Base-by-base conservation (phyloP, 2,797 vertebrate genomes). In the Novumbra hubbsi region DNA sequence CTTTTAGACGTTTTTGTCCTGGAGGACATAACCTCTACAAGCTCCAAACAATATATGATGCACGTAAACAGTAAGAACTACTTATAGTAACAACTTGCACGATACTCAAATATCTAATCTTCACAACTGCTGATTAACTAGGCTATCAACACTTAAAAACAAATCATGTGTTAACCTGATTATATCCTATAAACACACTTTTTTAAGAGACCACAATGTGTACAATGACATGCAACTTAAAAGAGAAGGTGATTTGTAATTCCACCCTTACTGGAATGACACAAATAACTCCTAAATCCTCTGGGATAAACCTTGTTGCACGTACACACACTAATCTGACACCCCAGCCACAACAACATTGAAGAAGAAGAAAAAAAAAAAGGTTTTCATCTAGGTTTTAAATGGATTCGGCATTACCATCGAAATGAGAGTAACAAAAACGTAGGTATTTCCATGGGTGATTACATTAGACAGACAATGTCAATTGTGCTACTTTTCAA, bases 271-370 rank as follows among this genome's bases (percentile, higher is more conserved):
- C 57, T 70, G 73, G 77, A 78, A 75, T 79, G 71, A 82, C 80
- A 81, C 72, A 76, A 79, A 72, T 78, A 71, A 76, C 76, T 71
- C 72, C 16, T 77, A 80, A 83, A 55, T 71, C 73, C 60, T 72
- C 64, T 0, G 49, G 27, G 67, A 66, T 32, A 68, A 71, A 70
- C 68, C 64, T 27, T 32, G 28, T 7, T 62, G n/a, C 34, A 45
- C 27, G 41, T 16, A 19, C 38, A 73, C 66, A 63, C 14, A 5
- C 38, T 11, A 71, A 52, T 7, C 11, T 24, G 8, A 49, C 16
- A 11, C 19, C 32, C 24, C 28, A 63, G 52, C 30, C 50, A 30
- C 4, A 5, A 19, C 2, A 52, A n/a, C 57, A 38, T 15, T 38
- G 50, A 52, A 34, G 9, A 52, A 66, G 50, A 52, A 34, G 9